These are phyloP conservation scores for Uloborus plumipes DNA, from an alignment of 2,888 invertebrate species.

Conservation along the genomic window DNA sequence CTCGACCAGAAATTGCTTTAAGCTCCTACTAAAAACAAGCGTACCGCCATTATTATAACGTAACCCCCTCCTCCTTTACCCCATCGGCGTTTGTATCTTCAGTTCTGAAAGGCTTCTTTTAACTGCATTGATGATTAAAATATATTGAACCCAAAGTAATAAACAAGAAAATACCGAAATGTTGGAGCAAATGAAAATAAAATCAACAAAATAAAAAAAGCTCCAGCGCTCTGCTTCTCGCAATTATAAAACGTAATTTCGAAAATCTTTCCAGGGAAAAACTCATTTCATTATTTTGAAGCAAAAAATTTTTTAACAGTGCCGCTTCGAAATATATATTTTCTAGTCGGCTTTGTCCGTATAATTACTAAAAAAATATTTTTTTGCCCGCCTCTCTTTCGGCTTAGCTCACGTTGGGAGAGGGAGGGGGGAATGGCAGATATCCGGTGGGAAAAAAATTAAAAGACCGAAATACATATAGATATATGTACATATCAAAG, in stretches of 20 bases:
- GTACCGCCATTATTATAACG: slow-evolving; percentile 50
- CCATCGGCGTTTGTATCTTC: neutral
- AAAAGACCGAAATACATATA: slow-evolving; percentile 34
- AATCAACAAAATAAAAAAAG: slow-evolving; percentile 32
- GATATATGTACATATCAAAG: slow-evolving; percentile 52
- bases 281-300: slow-evolving; percentile 55
- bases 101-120: slow-evolving; percentile 46
- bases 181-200: slow-evolving; percentile 8
- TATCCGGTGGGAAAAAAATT: slow-evolving; percentile 42
- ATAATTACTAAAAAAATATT: slow-evolving; percentile 56
- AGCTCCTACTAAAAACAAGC: slow-evolving; percentile 38
- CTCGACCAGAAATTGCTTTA: slow-evolving; percentile 38
- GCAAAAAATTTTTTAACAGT: slow-evolving; percentile 36
- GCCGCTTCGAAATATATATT: slow-evolving; percentile 50
- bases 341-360: slow-evolving; percentile 53
- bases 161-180: slow-evolving; percentile 52
- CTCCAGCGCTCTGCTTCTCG: slow-evolving; percentile 34
- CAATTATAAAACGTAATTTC: slow-evolving; percentile 63
- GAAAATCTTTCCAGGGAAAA: slow-evolving; percentile 47
- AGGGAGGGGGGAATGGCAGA: slow-evolving; percentile 37
- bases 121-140: slow-evolving; percentile 59
- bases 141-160: slow-evolving; percentile 62
- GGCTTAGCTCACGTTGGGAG: slow-evolving; percentile 25
- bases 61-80: neutral
- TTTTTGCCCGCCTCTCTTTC: slow-evolving; percentile 22